Evolutionary conservation across 2,113 vertebrate species (phyloP), one percentile per base, ranked within the genome.

Genomic region (Sinocyclocheilus anophthalmus): DNA sequence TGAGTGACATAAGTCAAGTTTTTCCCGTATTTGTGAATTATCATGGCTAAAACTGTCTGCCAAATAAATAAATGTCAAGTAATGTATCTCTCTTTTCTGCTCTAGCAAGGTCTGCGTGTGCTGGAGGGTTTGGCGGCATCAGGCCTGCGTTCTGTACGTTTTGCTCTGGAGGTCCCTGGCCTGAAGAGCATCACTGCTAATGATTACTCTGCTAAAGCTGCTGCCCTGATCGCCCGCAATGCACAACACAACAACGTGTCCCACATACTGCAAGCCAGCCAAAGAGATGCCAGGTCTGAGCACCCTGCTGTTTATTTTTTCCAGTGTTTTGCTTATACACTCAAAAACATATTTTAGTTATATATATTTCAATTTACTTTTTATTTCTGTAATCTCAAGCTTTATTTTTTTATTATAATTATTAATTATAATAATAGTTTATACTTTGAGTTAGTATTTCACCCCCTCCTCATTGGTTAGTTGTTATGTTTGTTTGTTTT

Each of bases 71-170:
- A 72, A 72, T 76, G 39, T 75, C 26, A 26, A 14, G 45, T 76
- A n/a, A n/a, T n/a, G n/a, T n/a, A 18, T 76, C 70, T 24, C 33
- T 65, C 65, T 50, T 48, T 65, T 14, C 83, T 22, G 69, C 9
- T 72, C 11, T 42, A 96, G 96, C 93, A 92, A 0, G 96, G 96
- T 1, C 92, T 99, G 2, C 91, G 91, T 1, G 94, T 98, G 11
- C 92, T 98, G 86, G 97, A 99, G 91, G 97, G 95, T 0, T 91
- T 99, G 88, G 96, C 97, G 0, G 97, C 97, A 1, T 98, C 97
- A 0, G 97, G 97, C 1, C 92, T 99, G 0, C 96, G 97, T 39
- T 98, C 97, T 0, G 95, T 99, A 12, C 96, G 97, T 5, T 99
- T 99, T 0, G 96, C 96, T 39, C 93, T 92, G 2, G 97, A 99